phyloP scores from a whole-genome alignment of 2,113 vertebrate genomes.

The Herpailurus yagouaroundi region DNA sequence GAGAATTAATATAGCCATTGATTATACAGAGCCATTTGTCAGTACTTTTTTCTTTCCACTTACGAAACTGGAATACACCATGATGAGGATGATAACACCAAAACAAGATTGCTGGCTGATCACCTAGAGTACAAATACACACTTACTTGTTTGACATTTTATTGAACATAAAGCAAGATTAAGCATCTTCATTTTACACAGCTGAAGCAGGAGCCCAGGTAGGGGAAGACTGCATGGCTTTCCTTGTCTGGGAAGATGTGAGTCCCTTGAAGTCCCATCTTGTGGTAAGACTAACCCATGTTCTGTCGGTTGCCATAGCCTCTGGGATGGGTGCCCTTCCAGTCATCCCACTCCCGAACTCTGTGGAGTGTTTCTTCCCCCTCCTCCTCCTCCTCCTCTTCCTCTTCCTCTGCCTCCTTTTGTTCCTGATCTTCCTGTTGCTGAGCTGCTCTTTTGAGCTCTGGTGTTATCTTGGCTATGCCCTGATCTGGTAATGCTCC shows the following conservation, averaged over 20 bases:
- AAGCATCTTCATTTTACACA: neutral
- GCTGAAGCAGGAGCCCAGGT: neutral
- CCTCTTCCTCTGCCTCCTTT: slow-evolving; percentile 80
- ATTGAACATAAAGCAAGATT: slow-evolving; percentile 29
- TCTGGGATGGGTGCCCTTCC: slow-evolving; percentile 94
- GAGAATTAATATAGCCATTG: slow-evolving; percentile 78
- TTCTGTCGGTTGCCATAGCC: slow-evolving; percentile 98
- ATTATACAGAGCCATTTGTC: slow-evolving; percentile 73
- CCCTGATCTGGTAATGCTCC: slow-evolving; percentile 89
- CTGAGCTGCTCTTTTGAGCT: slow-evolving; percentile 79
- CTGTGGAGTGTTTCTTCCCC: slow-evolving; percentile 88
- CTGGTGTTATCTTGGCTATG: slow-evolving; percentile 73
- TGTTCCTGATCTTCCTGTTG: slow-evolving; percentile 89
- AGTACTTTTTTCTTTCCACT: slow-evolving; percentile 34
- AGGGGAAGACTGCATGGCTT: slow-evolving; percentile 15
- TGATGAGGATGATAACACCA: slow-evolving; percentile 15
- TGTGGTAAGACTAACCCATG: slow-evolving; percentile 89
- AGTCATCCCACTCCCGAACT: slow-evolving; percentile 95
- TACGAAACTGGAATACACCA: slow-evolving; percentile 49
- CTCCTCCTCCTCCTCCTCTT: slow-evolving; percentile 87
- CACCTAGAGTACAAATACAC: neutral
- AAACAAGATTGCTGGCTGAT: slow-evolving; percentile 25
- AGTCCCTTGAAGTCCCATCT: neutral
- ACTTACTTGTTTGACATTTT: slow-evolving; percentile 56
- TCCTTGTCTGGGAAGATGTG: neutral